phyloP scores from a whole-genome alignment of 37 sponge, comb jelly and placozoan genomes.

The Ephydatia muelleri region DNA sequence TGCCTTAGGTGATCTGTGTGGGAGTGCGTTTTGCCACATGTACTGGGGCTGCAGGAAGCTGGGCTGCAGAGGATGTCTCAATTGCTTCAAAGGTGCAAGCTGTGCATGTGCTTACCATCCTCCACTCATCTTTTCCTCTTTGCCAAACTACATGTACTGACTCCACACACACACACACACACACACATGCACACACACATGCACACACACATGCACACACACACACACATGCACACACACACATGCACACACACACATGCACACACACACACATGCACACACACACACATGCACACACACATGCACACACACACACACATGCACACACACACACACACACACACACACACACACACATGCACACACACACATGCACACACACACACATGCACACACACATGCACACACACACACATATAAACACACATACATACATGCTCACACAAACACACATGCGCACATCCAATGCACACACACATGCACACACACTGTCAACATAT shows the following conservation, averaged over 20 bases:
- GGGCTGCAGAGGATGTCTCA: constrained; percentile 79
- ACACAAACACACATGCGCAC: not conserved
- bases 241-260: not conserved
- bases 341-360: not conserved
- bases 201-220: not conserved
- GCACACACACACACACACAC: not conserved
- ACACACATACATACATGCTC: not conserved
- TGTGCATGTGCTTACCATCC: not conserved
- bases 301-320: not conserved
- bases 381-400: not conserved
- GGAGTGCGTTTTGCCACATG: constrained; percentile 72
- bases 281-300: not conserved
- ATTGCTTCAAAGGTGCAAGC: constrained; percentile 66
- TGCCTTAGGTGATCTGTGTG: constrained; percentile 68
- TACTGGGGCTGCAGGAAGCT: constrained; percentile 84
- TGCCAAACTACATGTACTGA: not conserved
- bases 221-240: not conserved
- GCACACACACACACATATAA: too few species aligned
- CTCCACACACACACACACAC: not conserved
- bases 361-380: not conserved
- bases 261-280: not conserved
- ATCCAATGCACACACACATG: not conserved
- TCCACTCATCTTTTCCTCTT: not conserved
- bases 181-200: not conserved
- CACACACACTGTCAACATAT: too few species aligned